phyloP scores from a whole-genome alignment of 2,113 vertebrate species.

The Melanotaenia duboulayi region DNA sequence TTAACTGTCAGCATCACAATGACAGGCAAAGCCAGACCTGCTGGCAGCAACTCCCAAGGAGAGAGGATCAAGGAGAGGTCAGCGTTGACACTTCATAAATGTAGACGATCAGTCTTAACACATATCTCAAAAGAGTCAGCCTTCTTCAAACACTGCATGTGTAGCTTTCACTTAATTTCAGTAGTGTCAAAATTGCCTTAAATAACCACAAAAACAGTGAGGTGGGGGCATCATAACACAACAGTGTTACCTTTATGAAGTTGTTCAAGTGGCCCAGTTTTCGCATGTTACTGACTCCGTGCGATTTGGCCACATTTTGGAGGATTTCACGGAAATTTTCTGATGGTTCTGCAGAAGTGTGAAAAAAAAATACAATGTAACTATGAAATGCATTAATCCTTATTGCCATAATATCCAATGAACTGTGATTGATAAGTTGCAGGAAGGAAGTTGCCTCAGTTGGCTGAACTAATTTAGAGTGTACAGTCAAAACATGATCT shows the following conservation, averaged over 20 bases:
- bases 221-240: not conserved
- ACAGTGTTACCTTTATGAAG: slow-evolving; percentile 92
- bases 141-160: slow-evolving; percentile 10
- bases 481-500: slow-evolving; percentile 64
- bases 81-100: slow-evolving; percentile 34
- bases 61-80: slow-evolving; percentile 57
- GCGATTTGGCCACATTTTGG: slow-evolving; percentile 97
- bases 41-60: slow-evolving; percentile 50
- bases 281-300: slow-evolving; percentile 98
- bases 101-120: slow-evolving; percentile 19
- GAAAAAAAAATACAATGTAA: slow-evolving; percentile 56
- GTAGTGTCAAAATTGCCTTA: not conserved
- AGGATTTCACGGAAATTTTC: slow-evolving; percentile 98
- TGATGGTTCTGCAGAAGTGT: slow-evolving; percentile 87
- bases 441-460: slow-evolving; percentile 62
- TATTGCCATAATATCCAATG: slow-evolving; percentile 63
- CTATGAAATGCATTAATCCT: slow-evolving; percentile 29
- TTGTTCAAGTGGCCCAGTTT: slow-evolving; percentile 99
- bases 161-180: not conserved
- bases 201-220: not conserved
- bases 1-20: slow-evolving; percentile 61
- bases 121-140: slow-evolving; percentile 17
- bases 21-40: slow-evolving; percentile 57
- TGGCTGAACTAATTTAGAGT: slow-evolving; percentile 51
- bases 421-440: slow-evolving; percentile 45